Evolutionary conservation across 1,140 invertebrate genomes (phyloP), one percentile per base, ranked within the genome.

Genomic region (Pseudoatta argentina): DNA sequence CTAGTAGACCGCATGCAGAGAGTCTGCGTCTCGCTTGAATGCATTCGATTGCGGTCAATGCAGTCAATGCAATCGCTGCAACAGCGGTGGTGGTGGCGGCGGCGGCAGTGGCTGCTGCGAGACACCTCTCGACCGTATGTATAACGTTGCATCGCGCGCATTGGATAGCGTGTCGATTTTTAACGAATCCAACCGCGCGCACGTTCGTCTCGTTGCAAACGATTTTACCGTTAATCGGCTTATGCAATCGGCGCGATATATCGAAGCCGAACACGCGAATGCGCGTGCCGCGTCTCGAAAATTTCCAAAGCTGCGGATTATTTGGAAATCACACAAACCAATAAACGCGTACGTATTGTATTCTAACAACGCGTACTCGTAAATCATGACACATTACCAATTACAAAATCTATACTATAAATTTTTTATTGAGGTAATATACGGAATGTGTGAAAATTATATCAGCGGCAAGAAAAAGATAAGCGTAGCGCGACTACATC

Each of bases 171-270:
- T 89, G 87, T 88, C 79, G 39, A 90, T 91, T 90, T 91, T 90
- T 91, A 66, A 24, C 64, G 27, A 75, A 64, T 55, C 12, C 57
- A 30, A 3, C 77, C 18, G 34, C 30, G 71, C 59, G 64, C 69
- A 72, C 76, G 34, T 57, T 83, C 66, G 44, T 24, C 64, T 67
- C 76, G 39, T 77, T 73, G 30, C 51, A 53, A 27, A 21, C 64
- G 81, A 86, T 88, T 90, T 91, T 91, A 91, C 90, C 90, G 90
- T 91, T 91, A 91, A 91, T 91, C 90, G 85, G 81, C 79, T 91
- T 91, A 89, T 81, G 90, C 79, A 91, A 91, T 88, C 85, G 66
- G 71, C 85, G 87, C 89, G 89, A 90, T 90, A 71, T 88, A 91
- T 88, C 90, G 89, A 64, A 76, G 63, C 79, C 63, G 71, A 34